Evolutionary conservation across 2,113 vertebrate species (phyloP).

Genomic region (Lates calcarifer): DNA sequence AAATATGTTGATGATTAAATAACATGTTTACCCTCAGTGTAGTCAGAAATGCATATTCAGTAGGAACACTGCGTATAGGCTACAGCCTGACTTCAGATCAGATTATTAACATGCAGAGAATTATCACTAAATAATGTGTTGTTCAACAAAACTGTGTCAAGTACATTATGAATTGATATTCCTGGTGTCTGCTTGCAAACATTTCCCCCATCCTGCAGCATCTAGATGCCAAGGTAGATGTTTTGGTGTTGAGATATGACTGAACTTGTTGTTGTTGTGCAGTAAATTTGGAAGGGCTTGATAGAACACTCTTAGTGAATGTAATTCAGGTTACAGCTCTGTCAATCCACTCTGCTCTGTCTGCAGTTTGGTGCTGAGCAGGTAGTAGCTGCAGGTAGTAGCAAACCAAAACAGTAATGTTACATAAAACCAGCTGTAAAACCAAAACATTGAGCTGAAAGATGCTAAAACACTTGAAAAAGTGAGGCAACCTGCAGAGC

Average conservation of each 20-base stretch:
- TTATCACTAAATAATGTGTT: conserved; percentile 82
- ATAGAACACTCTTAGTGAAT: neutral
- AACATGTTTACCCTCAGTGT: conserved; percentile 80
- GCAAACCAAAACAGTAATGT: neutral
- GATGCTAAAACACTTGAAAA: neutral
- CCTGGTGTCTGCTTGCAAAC: conserved; percentile 69
- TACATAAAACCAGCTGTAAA: neutral
- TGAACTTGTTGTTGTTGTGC: neutral
- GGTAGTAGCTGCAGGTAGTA: neutral
- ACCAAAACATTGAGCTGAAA: neutral
- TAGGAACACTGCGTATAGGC: conserved; percentile 80
- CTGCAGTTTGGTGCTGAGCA: neutral
- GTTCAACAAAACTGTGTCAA: conserved; percentile 85
- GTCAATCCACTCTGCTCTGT: neutral
- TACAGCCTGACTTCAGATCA: conserved; percentile 77
- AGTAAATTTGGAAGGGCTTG: neutral
- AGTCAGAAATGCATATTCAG: conserved; percentile 82
- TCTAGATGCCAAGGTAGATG: conserved; percentile 38
- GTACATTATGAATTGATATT: conserved; percentile 84
- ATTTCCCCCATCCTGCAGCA: conserved; percentile 43
- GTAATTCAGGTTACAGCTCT: neutral
- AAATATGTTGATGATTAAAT: conserved; percentile 79
- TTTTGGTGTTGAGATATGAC: conserved; percentile 1
- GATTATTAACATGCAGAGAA: conserved; percentile 78
- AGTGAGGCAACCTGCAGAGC: neutral